phyloP scores from a whole-genome alignment of 2,113 vertebrate species.

The Cyrtonyx montezumae region DNA sequence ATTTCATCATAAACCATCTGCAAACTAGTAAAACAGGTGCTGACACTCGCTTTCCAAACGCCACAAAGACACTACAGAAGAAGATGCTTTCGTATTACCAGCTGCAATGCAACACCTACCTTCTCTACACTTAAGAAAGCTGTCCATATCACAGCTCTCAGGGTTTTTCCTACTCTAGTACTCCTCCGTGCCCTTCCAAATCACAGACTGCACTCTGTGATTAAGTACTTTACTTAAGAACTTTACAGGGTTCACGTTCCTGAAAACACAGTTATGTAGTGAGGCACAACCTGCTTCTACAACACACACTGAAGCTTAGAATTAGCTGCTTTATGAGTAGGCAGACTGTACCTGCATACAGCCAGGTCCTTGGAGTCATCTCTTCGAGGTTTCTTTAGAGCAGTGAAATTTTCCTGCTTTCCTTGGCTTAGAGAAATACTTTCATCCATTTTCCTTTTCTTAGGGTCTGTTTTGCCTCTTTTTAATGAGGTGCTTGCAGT shows the following conservation, averaged over 20 bases:
- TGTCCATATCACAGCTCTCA: background rate
- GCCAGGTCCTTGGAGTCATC: constrained; percentile 91
- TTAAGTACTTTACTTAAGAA: too few relatives aligned
- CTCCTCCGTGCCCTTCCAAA: too few relatives aligned
- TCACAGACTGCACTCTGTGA: background rate
- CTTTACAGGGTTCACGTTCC: background rate
- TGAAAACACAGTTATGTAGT: background rate
- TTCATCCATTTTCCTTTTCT: constrained; percentile 91
- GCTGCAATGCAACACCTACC: fast-evolving
- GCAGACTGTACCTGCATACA: constrained; percentile 85
- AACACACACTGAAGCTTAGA: background rate
- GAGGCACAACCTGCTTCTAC: background rate
- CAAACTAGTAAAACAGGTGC: background rate
- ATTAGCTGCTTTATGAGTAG: background rate
- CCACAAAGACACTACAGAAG: fast-evolving
- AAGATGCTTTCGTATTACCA: too few relatives aligned
- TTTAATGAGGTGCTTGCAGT: constrained; percentile 88
- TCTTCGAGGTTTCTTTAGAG: constrained; percentile 90
- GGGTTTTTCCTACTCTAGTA: background rate
- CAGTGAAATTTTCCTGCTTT: constrained; percentile 86
- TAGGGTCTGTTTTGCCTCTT: constrained; percentile 87
- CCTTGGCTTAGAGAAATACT: constrained; percentile 73
- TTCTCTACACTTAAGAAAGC: background rate
- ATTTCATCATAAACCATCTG: too few relatives aligned
- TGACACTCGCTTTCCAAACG: background rate